phyloP scores from a whole-genome alignment of 2,888 invertebrate species.

The Seira musarum region DNA sequence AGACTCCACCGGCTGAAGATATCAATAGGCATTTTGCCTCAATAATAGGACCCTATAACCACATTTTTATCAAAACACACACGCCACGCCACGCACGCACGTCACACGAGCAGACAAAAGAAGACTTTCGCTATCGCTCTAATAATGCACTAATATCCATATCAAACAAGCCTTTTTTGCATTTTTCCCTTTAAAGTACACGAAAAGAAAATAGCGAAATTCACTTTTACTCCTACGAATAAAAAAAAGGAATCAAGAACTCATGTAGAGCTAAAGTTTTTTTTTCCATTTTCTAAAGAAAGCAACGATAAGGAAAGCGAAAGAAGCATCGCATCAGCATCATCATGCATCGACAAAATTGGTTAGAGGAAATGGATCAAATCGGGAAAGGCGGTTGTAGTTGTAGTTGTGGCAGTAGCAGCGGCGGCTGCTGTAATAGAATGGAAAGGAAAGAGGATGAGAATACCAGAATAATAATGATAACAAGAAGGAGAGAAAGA shows the following conservation, averaged over 20 bases:
- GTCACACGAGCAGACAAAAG: too few species aligned
- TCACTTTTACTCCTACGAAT: too few species aligned
- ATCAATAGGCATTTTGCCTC: constrained; percentile 54
- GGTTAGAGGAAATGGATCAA: constrained; percentile 57
- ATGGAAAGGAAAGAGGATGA: background rate
- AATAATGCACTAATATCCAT: constrained; percentile 53
- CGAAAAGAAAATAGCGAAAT: constrained; percentile 19
- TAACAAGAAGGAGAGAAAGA: constrained; percentile 1
- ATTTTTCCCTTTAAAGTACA: constrained; percentile 19
- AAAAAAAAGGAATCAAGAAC: too few species aligned
- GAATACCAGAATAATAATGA: background rate
- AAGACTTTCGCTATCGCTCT: background rate
- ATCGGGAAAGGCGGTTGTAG: constrained; percentile 28
- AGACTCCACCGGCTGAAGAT: constrained; percentile 32
- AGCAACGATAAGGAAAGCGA: constrained; percentile 18
- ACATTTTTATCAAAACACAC: constrained; percentile 11
- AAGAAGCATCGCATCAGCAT: too few species aligned
- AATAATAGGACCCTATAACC: too few species aligned
- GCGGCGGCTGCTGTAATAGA: constrained; percentile 18
- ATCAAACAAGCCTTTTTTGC: constrained; percentile 58
- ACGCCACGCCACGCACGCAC: too few species aligned
- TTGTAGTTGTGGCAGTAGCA: too few species aligned
- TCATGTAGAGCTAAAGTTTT: too few species aligned
- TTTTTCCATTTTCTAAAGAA: background rate
- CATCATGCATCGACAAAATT: constrained; percentile 51